Conservation (phyloP, 2,113 vertebrate genomes). For the Stomatorhinus ivindoensis region DNA sequence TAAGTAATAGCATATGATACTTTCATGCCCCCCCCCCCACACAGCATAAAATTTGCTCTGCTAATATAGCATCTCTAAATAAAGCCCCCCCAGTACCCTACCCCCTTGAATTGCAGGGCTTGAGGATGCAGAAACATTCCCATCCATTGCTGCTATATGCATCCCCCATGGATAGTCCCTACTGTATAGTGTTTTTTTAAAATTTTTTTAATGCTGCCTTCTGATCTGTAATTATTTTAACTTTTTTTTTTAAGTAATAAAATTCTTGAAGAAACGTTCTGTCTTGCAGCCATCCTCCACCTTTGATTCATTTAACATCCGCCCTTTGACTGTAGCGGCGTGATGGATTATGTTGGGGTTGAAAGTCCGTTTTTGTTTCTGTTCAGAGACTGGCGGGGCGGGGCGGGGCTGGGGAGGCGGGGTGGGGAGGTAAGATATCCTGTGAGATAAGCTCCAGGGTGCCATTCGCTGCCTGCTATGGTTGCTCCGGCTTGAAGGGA, state of each 20-base stretch:
- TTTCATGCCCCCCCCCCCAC: background rate
- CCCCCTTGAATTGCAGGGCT: background rate
- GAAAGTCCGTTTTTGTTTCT: background rate
- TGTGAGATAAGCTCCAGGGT: background rate
- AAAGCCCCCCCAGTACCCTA: too few species aligned
- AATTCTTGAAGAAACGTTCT: background rate
- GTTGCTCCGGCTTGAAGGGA: constrained; percentile 13
- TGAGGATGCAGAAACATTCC: background rate
- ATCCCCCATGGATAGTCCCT: background rate
- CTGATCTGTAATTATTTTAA: background rate
- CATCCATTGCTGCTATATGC: background rate
- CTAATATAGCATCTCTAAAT: background rate
- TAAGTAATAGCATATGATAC: background rate
- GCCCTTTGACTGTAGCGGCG: background rate
- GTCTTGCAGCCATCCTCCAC: background rate
- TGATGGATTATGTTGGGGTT: background rate
- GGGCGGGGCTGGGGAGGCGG: too few species aligned
- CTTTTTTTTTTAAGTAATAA: background rate
- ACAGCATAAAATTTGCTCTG: background rate
- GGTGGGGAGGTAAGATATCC: constrained; percentile 17
- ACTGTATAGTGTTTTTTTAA: background rate
- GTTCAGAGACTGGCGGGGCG: background rate
- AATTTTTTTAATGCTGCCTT: background rate
- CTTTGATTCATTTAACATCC: background rate
- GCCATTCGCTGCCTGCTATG: background rate